Percentiles rank a stretch among this genome's conserved stretches.
These are phyloP conservation scores for Drosophila burlai DNA, from an alignment of 1,140 invertebrate genomes.

Conservation along the genomic window DNA sequence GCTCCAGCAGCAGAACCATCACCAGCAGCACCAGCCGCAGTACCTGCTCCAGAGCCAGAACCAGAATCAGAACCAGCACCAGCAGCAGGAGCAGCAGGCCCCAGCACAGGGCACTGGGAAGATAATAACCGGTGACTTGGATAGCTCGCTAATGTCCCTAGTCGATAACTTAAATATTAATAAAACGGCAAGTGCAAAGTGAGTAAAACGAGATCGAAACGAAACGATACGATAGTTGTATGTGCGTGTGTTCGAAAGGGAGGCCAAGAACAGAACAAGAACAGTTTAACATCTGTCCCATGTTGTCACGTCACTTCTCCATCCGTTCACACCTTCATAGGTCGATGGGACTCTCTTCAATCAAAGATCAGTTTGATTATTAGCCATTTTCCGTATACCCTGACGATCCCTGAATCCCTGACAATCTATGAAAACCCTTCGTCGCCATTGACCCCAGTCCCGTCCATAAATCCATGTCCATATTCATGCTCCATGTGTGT, in stretches of 20 bases:
- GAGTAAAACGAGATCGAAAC: conserved; percentile 84
- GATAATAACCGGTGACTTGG: conserved; percentile 95
- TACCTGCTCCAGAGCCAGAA: conserved; percentile 70
- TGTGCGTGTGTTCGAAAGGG: conserved; percentile 54
- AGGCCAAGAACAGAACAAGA: conserved; percentile 12
- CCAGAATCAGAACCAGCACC: conserved; percentile 79
- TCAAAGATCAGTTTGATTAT: conserved; percentile 13
- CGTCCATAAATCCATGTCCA: conserved; percentile 36
- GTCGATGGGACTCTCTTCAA: conserved; percentile 6
- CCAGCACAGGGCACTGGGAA: conserved; percentile 86
- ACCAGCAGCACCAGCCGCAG: conserved; percentile 58
- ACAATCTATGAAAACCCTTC: not conserved
- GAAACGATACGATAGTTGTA: conserved; percentile 32
- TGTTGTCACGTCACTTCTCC: conserved; percentile 23
- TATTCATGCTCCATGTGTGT: conserved; percentile 66
- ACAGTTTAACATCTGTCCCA: conserved; percentile 14
- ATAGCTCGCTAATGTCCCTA: conserved; percentile 95
- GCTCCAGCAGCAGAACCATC: conserved; percentile 79
- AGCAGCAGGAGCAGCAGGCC: conserved; percentile 84
- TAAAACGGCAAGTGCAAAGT: conserved; percentile 91
- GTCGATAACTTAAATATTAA: conserved; percentile 97
- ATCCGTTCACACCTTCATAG: conserved; percentile 21
- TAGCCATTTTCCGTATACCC: not conserved
- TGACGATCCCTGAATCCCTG: conserved; percentile 18
- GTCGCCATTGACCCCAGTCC: conserved; percentile 12